These are phyloP conservation scores for Cebus imitator DNA, from an alignment of 2,113 vertebrate species.

Conservation along the genomic window DNA sequence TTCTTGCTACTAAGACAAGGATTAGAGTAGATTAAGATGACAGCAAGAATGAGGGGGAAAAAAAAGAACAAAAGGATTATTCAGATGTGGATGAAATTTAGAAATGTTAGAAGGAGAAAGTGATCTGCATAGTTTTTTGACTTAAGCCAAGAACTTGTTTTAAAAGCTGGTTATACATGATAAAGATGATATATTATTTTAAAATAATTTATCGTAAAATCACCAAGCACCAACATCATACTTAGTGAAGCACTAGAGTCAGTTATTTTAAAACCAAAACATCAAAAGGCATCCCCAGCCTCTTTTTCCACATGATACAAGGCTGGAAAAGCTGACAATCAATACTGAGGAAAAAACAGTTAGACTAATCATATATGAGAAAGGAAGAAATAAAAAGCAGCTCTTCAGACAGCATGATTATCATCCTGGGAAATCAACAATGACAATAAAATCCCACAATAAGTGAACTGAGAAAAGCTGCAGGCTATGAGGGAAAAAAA, in stretches of 20 bases:
- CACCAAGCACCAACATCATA: neutral
- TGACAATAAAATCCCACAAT: neutral
- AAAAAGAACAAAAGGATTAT: neutral
- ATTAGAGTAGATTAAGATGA: neutral
- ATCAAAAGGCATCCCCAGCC: neutral
- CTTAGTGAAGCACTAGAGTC: neutral
- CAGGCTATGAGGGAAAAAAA: neutral
- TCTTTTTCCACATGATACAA: neutral
- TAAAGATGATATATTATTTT: neutral
- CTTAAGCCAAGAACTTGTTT: constrained; percentile 28
- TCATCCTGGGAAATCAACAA: neutral
- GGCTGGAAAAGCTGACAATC: neutral
- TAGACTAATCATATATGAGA: neutral
- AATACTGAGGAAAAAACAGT: neutral
- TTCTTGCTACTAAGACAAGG: neutral
- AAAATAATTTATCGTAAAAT: neutral
- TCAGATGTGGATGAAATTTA: neutral
- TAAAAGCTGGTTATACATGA: neutral
- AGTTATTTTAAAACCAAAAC: neutral
- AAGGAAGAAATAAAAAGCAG: constrained; percentile 35
- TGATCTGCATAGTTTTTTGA: neutral
- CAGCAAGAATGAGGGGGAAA: too few species aligned
- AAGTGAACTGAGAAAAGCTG: neutral
- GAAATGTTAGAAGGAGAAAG: neutral
- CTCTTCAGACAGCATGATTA: neutral